Conservation (phyloP, 92 coral and sea anemone species). For the Siderastrea radians region DNA sequence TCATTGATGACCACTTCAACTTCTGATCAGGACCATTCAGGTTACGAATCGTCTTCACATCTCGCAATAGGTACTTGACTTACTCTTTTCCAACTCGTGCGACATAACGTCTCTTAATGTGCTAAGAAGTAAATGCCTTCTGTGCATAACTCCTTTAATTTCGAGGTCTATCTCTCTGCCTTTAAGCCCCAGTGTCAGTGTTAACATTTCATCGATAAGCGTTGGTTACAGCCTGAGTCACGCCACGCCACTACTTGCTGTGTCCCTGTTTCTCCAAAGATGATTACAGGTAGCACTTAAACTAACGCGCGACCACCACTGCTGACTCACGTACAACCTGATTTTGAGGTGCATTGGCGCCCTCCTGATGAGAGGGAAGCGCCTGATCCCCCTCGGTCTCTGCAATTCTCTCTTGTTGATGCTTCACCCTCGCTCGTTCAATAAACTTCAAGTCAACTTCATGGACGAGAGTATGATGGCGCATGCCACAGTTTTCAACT, state of each 20-base stretch:
- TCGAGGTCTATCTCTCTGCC: too few species aligned
- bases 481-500: neutral
- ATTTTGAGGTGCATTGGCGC: neutral
- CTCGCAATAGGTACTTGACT: constrained; percentile 28
- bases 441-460: constrained; percentile 30
- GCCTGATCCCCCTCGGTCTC: neutral
- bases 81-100: neutral
- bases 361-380: neutral
- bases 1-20: constrained; percentile 35
- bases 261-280: too few species aligned
- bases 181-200: too few species aligned
- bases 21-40: constrained; percentile 37
- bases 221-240: too few species aligned
- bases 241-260: too few species aligned
- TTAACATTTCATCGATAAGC: too few species aligned
- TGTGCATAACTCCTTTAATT: too few species aligned
- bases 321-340: too few species aligned
- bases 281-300: too few species aligned
- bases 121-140: too few species aligned
- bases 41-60: constrained; percentile 21
- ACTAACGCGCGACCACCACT: too few species aligned
- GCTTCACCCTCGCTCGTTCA: constrained; percentile 21
- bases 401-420: neutral
- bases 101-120: too few species aligned
- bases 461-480: constrained; percentile 30